phyloP scores from a whole-genome alignment of 2,113 vertebrate species.

The Daubentonia madagascariensis region DNA sequence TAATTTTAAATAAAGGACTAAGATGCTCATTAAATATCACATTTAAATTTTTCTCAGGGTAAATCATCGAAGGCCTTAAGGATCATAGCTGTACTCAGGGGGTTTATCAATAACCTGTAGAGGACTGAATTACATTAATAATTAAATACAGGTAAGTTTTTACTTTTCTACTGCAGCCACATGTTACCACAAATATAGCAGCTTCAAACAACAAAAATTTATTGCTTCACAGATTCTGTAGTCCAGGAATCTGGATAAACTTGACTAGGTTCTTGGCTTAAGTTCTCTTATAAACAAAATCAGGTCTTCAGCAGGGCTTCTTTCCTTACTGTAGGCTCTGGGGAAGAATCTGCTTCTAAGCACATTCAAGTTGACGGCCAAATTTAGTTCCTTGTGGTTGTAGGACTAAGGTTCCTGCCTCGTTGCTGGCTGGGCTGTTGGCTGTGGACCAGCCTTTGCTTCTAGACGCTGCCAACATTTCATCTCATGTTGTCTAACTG shows the following conservation, averaged over 20 bases:
- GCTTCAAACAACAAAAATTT: background rate
- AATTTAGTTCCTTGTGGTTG: background rate
- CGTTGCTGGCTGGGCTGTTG: background rate
- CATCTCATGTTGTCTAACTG: background rate
- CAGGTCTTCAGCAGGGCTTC: background rate
- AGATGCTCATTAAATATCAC: background rate
- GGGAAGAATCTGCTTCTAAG: background rate
- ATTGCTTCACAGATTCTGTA: background rate
- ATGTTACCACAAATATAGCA: background rate
- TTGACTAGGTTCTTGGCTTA: background rate
- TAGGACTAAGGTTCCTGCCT: background rate
- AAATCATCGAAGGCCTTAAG: background rate
- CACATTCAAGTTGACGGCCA: background rate
- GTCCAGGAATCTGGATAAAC: background rate
- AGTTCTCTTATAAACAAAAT: background rate
- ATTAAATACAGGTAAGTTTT: background rate
- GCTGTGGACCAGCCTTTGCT: background rate
- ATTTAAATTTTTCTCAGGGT: background rate
- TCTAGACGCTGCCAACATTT: background rate
- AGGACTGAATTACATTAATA: background rate
- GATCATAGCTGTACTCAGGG: background rate
- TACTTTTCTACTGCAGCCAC: background rate
- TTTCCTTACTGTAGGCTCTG: background rate
- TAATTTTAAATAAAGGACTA: background rate
- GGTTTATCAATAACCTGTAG: background rate